Evolutionary conservation across 92 coral and sea anemone species (phyloP).

Genomic region (Desmophyllum pertusum): DNA sequence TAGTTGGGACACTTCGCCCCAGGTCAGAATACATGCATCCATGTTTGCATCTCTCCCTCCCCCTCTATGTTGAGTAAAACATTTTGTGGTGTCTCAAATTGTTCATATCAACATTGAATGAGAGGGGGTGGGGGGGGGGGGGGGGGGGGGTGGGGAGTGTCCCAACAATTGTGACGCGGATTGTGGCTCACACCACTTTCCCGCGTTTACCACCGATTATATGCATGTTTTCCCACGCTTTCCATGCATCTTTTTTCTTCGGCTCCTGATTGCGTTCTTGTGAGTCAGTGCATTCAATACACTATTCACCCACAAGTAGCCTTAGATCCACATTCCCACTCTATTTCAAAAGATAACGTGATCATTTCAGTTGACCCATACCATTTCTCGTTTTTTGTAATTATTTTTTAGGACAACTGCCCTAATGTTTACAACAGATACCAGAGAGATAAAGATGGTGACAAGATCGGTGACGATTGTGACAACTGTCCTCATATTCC

Average conservation of each 20-base stretch:
- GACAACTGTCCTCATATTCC: slow-evolving; percentile 78
- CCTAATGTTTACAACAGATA: slow-evolving; percentile 65
- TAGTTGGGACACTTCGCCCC: not conserved
- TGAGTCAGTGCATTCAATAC: not conserved
- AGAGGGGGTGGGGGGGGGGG: too few relatives aligned
- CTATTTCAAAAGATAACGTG: too few relatives aligned
- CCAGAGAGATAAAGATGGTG: slow-evolving; percentile 80
- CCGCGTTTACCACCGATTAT: not conserved
- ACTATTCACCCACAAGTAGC: not conserved
- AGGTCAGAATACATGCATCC: not conserved
- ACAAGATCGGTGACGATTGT: slow-evolving; percentile 84
- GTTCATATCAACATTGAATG: too few relatives aligned
- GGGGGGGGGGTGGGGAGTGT: too few relatives aligned
- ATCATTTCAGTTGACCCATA: not conserved
- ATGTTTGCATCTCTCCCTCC: too few relatives aligned
- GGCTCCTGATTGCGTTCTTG: not conserved
- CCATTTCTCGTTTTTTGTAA: not conserved
- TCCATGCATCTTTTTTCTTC: not conserved
- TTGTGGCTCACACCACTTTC: not conserved
- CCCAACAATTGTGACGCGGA: too few relatives aligned
- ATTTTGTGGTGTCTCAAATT: too few relatives aligned
- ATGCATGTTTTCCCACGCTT: not conserved
- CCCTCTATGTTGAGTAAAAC: too few relatives aligned
- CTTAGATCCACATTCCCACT: not conserved
- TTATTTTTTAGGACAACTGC: slow-evolving; percentile 81